Evolutionary conservation across 2,888 invertebrate genomes (phyloP).

Genomic region (Cistogaster globosa): DNA sequence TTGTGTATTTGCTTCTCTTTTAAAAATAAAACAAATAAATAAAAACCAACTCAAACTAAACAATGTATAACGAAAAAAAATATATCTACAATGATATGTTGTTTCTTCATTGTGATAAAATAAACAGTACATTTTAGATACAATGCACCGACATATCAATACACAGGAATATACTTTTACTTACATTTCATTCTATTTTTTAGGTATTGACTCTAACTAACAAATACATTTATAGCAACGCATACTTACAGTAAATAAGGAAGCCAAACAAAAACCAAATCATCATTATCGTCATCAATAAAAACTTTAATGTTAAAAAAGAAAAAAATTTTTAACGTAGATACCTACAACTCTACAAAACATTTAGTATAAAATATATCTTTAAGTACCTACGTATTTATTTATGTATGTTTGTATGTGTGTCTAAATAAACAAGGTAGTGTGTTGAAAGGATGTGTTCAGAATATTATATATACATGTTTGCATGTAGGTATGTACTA

Average conservation of each 20-base stretch:
- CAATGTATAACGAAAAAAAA: conserved; percentile 21
- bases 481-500: background rate
- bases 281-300: conserved; percentile 58
- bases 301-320: conserved; percentile 14
- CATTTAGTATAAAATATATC: conserved; percentile 38
- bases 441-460: conserved; percentile 45
- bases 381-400: background rate
- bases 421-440: background rate
- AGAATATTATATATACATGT: background rate
- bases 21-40: conserved; percentile 35
- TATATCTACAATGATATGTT: conserved; percentile 62
- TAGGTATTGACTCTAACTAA: background rate
- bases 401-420: background rate
- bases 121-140: conserved; percentile 66
- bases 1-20: conserved; percentile 30
- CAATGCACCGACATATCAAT: conserved; percentile 23
- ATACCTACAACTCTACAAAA: conserved; percentile 28
- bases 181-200: conserved; percentile 27
- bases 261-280: conserved; percentile 69
- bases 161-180: conserved; percentile 29
- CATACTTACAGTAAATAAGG: conserved; percentile 59
- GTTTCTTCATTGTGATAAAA: conserved; percentile 68
- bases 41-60: conserved; percentile 42
- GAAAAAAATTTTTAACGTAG: conserved; percentile 9
- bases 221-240: conserved; percentile 60